phyloP scores from a whole-genome alignment of 23 tunicate species.

The Ciona savignyi region DNA sequence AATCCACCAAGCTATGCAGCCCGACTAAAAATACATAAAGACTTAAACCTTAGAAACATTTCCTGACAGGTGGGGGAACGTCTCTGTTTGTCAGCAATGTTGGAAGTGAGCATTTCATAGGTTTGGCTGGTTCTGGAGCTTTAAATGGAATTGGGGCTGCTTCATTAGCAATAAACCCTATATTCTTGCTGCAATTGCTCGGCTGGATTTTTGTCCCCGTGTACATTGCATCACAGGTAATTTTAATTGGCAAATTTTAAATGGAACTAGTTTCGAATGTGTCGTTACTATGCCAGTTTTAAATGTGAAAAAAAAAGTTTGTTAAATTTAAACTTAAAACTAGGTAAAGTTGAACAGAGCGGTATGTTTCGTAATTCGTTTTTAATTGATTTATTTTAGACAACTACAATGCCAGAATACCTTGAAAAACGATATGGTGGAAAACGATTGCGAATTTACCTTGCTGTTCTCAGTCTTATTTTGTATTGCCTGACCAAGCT shows the following conservation, averaged over 20 bases:
- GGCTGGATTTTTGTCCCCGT: slow-evolving; percentile 52
- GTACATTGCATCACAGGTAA: neutral
- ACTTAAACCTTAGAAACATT: no score
- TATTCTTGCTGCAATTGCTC: slow-evolving; percentile 43
- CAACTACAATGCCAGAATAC: slow-evolving; percentile 51
- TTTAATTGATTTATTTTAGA: slow-evolving; percentile 10
- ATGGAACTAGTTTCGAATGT: no score
- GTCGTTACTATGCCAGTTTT: no score
- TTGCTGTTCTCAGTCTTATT: slow-evolving; percentile 26
- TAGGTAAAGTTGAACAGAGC: no score
- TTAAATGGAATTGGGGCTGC: slow-evolving; percentile 48
- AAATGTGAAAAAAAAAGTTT: no score
- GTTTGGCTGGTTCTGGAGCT: slow-evolving; percentile 68
- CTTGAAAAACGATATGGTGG: slow-evolving; percentile 41
- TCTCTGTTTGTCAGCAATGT: slow-evolving; percentile 51
- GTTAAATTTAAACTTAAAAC: no score
- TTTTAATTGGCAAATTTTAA: no score
- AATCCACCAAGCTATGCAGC: no score
- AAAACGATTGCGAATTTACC: slow-evolving; percentile 26
- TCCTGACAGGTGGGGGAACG: slow-evolving; percentile 29
- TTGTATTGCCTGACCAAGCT: slow-evolving; percentile 47
- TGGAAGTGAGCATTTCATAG: slow-evolving; percentile 64
- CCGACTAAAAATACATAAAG: no score
- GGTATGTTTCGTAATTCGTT: no score
- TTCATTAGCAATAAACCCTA: slow-evolving; percentile 47